phyloP scores from a whole-genome alignment of 2,888 invertebrate genomes.

The Drosophila helvetica region DNA sequence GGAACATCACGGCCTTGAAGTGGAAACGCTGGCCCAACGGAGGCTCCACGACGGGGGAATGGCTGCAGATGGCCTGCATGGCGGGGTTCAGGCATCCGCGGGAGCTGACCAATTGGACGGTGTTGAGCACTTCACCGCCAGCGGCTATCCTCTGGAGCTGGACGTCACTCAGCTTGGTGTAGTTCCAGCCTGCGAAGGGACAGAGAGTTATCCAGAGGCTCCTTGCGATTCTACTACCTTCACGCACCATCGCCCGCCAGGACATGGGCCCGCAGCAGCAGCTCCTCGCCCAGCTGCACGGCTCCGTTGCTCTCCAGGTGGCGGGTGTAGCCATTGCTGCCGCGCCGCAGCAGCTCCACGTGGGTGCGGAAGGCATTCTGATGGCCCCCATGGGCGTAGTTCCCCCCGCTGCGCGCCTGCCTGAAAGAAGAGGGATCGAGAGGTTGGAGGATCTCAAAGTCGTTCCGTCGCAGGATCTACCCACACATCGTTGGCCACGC shows the following conservation, averaged over 20 bases:
- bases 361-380: slow-evolving; percentile 85
- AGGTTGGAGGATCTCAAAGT: background rate
- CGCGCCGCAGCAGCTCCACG: slow-evolving; percentile 85
- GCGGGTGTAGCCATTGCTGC: slow-evolving; percentile 85
- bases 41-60: slow-evolving; percentile 83
- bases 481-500: slow-evolving; percentile 84
- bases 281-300: slow-evolving; percentile 86
- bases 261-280: slow-evolving; percentile 85
- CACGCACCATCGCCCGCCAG: slow-evolving; percentile 85
- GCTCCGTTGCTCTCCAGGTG: slow-evolving; percentile 85
- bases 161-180: slow-evolving; percentile 85
- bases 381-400: slow-evolving; percentile 85
- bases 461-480: slow-evolving; percentile 29
- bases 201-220: background rate
- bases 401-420: slow-evolving; percentile 81
- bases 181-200: slow-evolving; percentile 83
- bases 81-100: slow-evolving; percentile 84
- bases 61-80: slow-evolving; percentile 84
- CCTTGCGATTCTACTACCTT: background rate
- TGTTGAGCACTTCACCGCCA: slow-evolving; percentile 79
- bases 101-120: slow-evolving; percentile 83
- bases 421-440: slow-evolving; percentile 53
- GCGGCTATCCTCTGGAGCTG: slow-evolving; percentile 82
- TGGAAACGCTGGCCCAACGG: slow-evolving; percentile 84
- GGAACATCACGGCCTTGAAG: slow-evolving; percentile 86